phyloP scores from a whole-genome alignment of 2,888 invertebrate species.

The Pterobdella sp. region DNA sequence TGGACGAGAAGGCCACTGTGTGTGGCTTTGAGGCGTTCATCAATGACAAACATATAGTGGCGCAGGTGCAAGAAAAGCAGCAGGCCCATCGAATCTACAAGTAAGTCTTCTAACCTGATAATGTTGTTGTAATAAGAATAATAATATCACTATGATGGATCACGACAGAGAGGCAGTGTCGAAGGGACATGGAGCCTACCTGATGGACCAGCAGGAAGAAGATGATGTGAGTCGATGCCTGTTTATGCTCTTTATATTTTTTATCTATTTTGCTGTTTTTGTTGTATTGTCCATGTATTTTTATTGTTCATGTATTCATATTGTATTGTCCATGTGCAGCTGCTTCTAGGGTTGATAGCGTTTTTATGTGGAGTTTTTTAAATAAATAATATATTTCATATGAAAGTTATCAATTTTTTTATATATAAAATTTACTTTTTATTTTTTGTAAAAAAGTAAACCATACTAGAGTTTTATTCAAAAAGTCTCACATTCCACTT shows the following conservation, averaged over 20 bases:
- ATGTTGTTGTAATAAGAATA: neutral
- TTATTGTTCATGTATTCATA: neutral
- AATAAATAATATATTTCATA: too few relatives aligned
- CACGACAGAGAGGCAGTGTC: constrained; percentile 49
- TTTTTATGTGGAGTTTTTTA: too few relatives aligned
- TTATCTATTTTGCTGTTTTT: neutral
- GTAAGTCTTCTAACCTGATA: too few relatives aligned
- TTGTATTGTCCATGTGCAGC: neutral
- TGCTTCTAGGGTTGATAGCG: neutral
- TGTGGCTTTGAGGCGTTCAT: constrained; percentile 53
- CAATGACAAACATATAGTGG: constrained; percentile 51
- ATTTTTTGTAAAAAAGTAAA: too few relatives aligned
- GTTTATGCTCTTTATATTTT: constrained; percentile 29
- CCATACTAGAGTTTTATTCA: too few relatives aligned
- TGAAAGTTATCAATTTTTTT: too few relatives aligned
- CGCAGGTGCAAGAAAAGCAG: constrained; percentile 51
- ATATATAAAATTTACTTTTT: too few relatives aligned
- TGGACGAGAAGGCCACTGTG: constrained; percentile 50
- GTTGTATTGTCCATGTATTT: neutral
- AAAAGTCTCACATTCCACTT: too few relatives aligned
- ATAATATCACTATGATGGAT: neutral
- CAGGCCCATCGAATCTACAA: constrained; percentile 39
- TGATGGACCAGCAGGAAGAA: constrained; percentile 52
- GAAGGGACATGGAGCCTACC: constrained; percentile 52
- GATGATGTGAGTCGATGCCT: constrained; percentile 43